These are phyloP conservation scores for Neogobius melanostomus DNA, from an alignment of 2,113 vertebrate species.

Conservation along the genomic window DNA sequence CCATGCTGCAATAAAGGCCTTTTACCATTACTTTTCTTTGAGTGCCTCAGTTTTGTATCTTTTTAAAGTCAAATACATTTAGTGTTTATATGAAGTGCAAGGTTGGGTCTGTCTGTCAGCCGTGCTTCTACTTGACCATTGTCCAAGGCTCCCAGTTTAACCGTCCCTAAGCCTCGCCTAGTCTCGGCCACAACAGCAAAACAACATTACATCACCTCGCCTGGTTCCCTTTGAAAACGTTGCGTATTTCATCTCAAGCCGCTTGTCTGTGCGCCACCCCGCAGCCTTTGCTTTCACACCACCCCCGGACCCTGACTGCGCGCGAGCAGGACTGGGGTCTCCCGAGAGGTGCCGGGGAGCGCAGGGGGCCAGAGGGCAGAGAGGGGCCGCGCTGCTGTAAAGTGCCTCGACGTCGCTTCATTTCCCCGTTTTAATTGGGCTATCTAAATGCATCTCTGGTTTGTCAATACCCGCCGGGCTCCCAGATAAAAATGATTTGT, in stretches of 20 bases:
- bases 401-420: slow-evolving; percentile 70
- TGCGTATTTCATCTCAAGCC: slow-evolving; percentile 38
- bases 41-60: too few species aligned
- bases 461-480: slow-evolving; percentile 77
- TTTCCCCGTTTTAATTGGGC: slow-evolving; percentile 81
- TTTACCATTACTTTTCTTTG: too few species aligned
- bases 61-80: neutral
- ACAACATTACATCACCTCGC: slow-evolving; percentile 15
- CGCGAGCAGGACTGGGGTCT: slow-evolving; percentile 41
- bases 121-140: neutral
- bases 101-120: too few species aligned
- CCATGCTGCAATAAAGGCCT: too few species aligned
- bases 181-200: neutral
- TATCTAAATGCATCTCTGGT: slow-evolving; percentile 81
- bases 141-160: neutral
- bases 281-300: slow-evolving; percentile 34
- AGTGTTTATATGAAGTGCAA: neutral
- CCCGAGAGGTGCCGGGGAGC: slow-evolving; percentile 39
- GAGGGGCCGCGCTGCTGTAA: slow-evolving; percentile 50
- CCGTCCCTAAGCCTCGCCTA: too few species aligned
- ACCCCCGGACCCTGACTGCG: slow-evolving; percentile 23
- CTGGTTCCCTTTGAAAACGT: slow-evolving; percentile 18
- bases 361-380: slow-evolving; percentile 46
- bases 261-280: slow-evolving; percentile 21
- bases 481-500: slow-evolving; percentile 80